phyloP scores from a whole-genome alignment of 2,113 vertebrate genomes.

The Chroicocephalus ridibundus region DNA sequence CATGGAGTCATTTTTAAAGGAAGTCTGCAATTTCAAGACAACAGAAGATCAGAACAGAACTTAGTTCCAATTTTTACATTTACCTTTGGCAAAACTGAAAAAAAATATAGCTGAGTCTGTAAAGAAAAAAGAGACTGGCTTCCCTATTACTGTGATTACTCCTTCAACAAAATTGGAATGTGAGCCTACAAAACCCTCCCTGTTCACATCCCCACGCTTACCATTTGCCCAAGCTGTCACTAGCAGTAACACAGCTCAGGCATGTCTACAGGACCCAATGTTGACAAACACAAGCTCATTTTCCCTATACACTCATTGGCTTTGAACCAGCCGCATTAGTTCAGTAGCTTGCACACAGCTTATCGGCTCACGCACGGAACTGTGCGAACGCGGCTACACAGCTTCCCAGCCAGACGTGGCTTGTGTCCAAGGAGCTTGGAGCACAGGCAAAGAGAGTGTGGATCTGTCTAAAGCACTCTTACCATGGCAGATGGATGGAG shows the following conservation, averaged over 20 bases:
- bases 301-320: conserved; percentile 17
- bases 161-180: background rate
- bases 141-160: background rate
- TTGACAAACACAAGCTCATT: conserved; percentile 63
- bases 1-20: background rate
- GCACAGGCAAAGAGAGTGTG: conserved; percentile 14
- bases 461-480: conserved; percentile 58
- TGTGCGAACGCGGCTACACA: background rate
- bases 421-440: conserved; percentile 25
- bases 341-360: conserved; percentile 45
- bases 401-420: conserved; percentile 54
- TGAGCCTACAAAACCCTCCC: background rate
- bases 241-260: conserved; percentile 13
- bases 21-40: background rate
- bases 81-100: background rate
- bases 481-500: conserved; percentile 51
- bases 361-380: conserved; percentile 26
- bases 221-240: background rate
- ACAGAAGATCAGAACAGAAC: background rate
- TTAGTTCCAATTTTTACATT: background rate
- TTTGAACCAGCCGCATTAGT: conserved; percentile 38
- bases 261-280: background rate
- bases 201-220: background rate
- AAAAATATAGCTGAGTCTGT: background rate
- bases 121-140: background rate